Percentiles rank a stretch among this genome's conserved stretches.
Evolutionary conservation across 1,140 invertebrate species (phyloP).

Genomic region (Nixonia krombeini): DNA sequence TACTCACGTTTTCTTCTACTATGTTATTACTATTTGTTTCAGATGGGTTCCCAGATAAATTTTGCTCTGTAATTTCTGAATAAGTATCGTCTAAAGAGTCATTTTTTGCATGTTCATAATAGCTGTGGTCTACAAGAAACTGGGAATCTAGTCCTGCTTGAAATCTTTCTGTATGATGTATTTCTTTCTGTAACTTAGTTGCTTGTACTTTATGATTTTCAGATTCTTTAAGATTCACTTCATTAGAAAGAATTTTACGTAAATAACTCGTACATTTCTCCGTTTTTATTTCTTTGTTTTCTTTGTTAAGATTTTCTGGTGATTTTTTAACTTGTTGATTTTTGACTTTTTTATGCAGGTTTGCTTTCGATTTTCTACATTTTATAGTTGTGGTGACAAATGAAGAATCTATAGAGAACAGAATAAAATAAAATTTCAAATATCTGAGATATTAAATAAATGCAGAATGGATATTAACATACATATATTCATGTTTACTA

Average conservation of each 20-base stretch:
- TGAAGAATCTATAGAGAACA: constrained; percentile 52
- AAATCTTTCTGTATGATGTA: neutral
- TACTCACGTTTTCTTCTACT: constrained; percentile 60
- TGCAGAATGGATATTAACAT: constrained; percentile 6
- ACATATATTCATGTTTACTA: constrained; percentile 6
- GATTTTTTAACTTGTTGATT: constrained; percentile 54
- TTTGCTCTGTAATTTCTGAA: constrained; percentile 31
- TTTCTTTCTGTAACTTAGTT: constrained; percentile 35
- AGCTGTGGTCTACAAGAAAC: constrained; percentile 65
- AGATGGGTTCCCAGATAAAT: constrained; percentile 31
- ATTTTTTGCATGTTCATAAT: constrained; percentile 60
- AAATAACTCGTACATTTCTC: constrained; percentile 65
- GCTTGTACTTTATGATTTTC: constrained; percentile 52
- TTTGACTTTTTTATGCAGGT: constrained; percentile 53
- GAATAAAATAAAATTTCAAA: constrained; percentile 9
- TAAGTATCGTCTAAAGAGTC: too few relatives aligned
- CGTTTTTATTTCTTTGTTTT: constrained; percentile 60
- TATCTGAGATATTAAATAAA: constrained; percentile 3
- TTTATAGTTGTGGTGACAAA: constrained; percentile 57
- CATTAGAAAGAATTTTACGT: constrained; percentile 61
- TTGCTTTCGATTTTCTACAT: constrained; percentile 53
- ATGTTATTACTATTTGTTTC: constrained; percentile 50
- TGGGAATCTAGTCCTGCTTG: constrained; percentile 41
- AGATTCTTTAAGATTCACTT: constrained; percentile 55
- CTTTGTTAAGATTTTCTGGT: constrained; percentile 63